Evolutionary conservation across 2,888 invertebrate species (phyloP).

Genomic region (Morpho helenor): DNA sequence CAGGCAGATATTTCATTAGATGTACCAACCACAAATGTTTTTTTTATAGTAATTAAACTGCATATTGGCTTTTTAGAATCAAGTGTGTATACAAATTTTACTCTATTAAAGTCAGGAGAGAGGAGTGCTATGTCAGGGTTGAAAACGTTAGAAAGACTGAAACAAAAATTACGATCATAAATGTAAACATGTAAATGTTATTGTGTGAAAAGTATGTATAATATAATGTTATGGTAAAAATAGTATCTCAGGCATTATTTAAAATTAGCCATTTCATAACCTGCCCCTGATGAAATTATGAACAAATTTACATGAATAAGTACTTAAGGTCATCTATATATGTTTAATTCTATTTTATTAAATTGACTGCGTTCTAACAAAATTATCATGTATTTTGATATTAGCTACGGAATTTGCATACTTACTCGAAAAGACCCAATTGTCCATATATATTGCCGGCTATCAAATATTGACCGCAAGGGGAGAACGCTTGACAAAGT

Average conservation of each 20-base stretch:
- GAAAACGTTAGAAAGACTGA: slow-evolving; percentile 80
- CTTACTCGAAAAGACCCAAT: slow-evolving; percentile 90
- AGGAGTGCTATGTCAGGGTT: slow-evolving; percentile 78
- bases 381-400: no score
- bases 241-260: no score
- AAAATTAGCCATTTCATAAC: no score
- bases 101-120: slow-evolving; percentile 77
- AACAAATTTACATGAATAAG: no score
- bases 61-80: slow-evolving; percentile 83
- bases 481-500: slow-evolving; percentile 89
- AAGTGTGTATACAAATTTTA: slow-evolving; percentile 79
- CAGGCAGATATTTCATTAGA: slow-evolving; percentile 87
- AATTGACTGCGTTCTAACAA: no score
- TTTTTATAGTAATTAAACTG: slow-evolving; percentile 82
- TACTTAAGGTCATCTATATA: no score
- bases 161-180: slow-evolving; percentile 34
- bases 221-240: no score
- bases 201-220: no score
- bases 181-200: neutral
- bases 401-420: slow-evolving; percentile 26
- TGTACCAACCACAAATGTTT: slow-evolving; percentile 86
- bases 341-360: no score
- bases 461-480: slow-evolving; percentile 89
- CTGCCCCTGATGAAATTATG: no score
- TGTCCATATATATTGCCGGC: slow-evolving; percentile 92